These are phyloP conservation scores for Bubalus kerabau DNA, from an alignment of 2,113 vertebrate genomes.

Conservation along the genomic window DNA sequence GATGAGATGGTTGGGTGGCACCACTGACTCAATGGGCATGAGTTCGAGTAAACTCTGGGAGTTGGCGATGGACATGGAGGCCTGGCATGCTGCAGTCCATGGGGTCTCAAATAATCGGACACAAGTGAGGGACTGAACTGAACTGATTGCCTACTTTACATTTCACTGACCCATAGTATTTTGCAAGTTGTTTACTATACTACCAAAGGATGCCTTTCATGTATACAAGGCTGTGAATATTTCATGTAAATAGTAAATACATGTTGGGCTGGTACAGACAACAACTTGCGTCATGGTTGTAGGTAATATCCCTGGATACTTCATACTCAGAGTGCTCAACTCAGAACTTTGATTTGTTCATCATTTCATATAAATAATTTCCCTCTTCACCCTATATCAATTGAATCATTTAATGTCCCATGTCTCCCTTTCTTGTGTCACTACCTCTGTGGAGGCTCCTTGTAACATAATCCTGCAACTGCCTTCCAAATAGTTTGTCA, in stretches of 20 bases:
- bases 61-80: not conserved
- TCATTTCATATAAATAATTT: not conserved
- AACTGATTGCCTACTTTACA: not conserved
- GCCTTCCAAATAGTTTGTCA: not conserved
- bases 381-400: not conserved
- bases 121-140: not conserved
- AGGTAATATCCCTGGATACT: no score
- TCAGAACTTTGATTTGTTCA: not conserved
- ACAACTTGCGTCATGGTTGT: fast-evolving
- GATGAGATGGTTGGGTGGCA: not conserved
- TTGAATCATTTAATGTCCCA: not conserved
- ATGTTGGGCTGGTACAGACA: not conserved
- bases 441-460: not conserved
- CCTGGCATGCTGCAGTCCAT: not conserved
- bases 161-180: not conserved
- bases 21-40: not conserved
- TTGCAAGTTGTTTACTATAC: not conserved
- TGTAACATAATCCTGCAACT: not conserved
- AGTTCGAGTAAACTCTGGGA: not conserved
- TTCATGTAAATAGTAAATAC: not conserved
- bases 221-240: not conserved
- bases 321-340: not conserved
- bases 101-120: not conserved
- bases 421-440: not conserved
- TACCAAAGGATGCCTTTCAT: not conserved